These are phyloP conservation scores for Drosophila erecta DNA, from an alignment of 1,140 invertebrate genomes.

Conservation along the genomic window DNA sequence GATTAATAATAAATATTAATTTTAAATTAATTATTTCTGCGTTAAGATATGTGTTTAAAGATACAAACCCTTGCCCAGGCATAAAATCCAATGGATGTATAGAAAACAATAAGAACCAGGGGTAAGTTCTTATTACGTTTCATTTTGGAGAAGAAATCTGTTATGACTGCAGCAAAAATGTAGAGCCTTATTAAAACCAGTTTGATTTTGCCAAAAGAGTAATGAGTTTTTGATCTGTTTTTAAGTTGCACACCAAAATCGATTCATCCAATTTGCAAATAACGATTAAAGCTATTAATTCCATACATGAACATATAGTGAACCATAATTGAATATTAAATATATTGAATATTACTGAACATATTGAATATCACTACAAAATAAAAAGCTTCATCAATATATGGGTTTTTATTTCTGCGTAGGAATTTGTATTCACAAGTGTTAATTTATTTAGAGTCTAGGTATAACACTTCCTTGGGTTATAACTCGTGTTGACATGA, in stretches of 20 bases:
- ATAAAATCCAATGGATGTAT: neutral
- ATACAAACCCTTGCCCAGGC: conserved; percentile 12
- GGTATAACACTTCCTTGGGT: neutral
- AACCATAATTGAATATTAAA: neutral
- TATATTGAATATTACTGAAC: too few relatives aligned
- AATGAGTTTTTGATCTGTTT: conserved; percentile 5
- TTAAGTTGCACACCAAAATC: neutral
- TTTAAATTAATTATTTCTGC: neutral
- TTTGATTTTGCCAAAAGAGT: neutral
- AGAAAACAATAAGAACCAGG: neutral
- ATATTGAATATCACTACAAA: too few relatives aligned
- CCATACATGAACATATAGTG: neutral
- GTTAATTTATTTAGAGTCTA: neutral
- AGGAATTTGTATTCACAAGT: neutral
- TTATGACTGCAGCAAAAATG: neutral
- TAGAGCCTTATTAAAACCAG: neutral
- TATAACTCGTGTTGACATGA: neutral
- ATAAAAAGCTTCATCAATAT: too few relatives aligned
- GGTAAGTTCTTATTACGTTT: neutral
- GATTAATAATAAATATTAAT: too few relatives aligned
- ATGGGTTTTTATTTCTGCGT: neutral
- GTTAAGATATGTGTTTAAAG: neutral
- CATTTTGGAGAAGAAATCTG: conserved; percentile 1
- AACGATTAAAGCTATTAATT: too few relatives aligned
- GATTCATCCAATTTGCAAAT: neutral